phyloP scores from a whole-genome alignment of 2,888 invertebrate genomes.

The Leptogaster cylindrica region DNA sequence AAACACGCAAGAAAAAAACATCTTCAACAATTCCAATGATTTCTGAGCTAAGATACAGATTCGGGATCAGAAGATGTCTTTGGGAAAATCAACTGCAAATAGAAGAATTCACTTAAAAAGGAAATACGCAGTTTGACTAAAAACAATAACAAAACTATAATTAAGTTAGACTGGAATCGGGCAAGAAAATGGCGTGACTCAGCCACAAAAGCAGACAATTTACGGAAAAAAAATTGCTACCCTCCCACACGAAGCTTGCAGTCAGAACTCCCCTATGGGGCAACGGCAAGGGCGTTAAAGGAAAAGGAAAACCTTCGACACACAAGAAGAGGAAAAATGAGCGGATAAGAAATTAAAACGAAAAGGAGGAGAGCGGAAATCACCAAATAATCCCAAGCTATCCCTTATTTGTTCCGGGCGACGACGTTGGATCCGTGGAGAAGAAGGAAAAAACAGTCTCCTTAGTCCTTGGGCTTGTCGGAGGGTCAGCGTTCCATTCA shows the following conservation, averaged over 20 bases:
- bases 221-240: neutral
- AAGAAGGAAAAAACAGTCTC: neutral
- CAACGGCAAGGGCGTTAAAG: constrained; percentile 12
- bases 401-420: constrained; percentile 34
- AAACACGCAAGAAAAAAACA: too few species aligned
- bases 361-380: constrained; percentile 14
- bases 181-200: constrained; percentile 34
- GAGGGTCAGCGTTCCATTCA: too few species aligned
- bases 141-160: constrained; percentile 25
- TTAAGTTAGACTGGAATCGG: constrained; percentile 15
- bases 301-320: constrained; percentile 6
- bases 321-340: constrained; percentile 13
- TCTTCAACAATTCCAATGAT: too few species aligned
- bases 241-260: neutral
- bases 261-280: neutral
- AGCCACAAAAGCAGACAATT: constrained; percentile 18
- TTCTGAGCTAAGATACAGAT: too few species aligned
- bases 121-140: constrained; percentile 8
- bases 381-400: constrained; percentile 12
- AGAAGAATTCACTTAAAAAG: constrained; percentile 21
- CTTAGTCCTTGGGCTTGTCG: too few species aligned
- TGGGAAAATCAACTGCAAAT: constrained; percentile 1
- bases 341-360: constrained; percentile 12
- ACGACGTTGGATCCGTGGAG: neutral
- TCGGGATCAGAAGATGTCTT: too few species aligned